A percentile compares a stretch with the other conserved stretches of the same genome.
These are phyloP conservation scores for Caenorhabditis latens DNA, from an alignment of 1,140 invertebrate species.

Conservation along the genomic window DNA sequence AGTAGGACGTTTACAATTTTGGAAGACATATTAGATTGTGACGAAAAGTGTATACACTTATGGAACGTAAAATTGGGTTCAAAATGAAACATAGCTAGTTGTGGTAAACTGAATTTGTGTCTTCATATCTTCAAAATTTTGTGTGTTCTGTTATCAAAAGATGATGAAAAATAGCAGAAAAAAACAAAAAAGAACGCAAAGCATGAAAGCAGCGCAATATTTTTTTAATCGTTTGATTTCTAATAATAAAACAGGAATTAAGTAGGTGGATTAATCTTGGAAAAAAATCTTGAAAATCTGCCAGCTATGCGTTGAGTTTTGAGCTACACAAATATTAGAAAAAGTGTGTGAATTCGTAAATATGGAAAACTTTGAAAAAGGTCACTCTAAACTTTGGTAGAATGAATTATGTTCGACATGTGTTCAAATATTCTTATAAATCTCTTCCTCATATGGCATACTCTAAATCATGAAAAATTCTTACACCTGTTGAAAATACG, in stretches of 20 bases:
- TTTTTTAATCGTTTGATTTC: no score
- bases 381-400: no score
- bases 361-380: no score
- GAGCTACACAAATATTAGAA: not conserved
- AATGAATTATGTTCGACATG: no score
- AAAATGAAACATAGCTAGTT: not conserved
- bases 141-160: not conserved
- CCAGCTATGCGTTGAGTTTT: not conserved
- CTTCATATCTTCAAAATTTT: not conserved
- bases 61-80: constrained; percentile 22
- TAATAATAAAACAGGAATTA: no score
- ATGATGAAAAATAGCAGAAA: not conserved
- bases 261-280: no score
- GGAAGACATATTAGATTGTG: constrained; percentile 32
- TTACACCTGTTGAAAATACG: not conserved
- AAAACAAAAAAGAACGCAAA: not conserved
- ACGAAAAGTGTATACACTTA: not conserved
- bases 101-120: no score
- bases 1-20: constrained; percentile 37
- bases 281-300: no score
- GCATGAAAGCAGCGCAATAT: no score
- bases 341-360: no score
- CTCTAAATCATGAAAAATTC: not conserved
- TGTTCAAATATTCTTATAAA: no score
- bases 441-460: not conserved